A percentile compares a stretch with the other conserved stretches of the same genome.
These are phyloP conservation scores for Albula glossodonta DNA, from an alignment of 2,113 vertebrate species.

Conservation along the genomic window DNA sequence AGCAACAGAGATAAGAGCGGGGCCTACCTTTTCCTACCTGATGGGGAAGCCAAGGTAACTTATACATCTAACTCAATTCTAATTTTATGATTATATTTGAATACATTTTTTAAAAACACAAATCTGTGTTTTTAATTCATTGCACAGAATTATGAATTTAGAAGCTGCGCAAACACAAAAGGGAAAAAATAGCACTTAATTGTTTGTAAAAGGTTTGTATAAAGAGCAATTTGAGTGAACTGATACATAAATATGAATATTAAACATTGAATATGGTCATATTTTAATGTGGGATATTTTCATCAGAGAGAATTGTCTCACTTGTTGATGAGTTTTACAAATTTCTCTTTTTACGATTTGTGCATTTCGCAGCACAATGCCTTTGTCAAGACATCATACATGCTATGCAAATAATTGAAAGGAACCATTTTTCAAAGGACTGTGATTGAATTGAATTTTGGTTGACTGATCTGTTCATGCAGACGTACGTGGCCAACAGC, in stretches of 20 bases:
- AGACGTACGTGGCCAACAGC: slow-evolving; percentile 75
- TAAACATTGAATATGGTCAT: background rate
- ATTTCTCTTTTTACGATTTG: too few species aligned
- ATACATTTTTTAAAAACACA: too few species aligned
- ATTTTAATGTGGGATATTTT: background rate
- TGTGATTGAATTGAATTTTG: slow-evolving; percentile 14
- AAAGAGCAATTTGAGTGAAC: background rate
- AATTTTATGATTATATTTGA: too few species aligned
- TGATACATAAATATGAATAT: background rate
- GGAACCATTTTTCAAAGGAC: too few species aligned
- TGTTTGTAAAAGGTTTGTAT: background rate
- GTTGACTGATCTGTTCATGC: background rate
- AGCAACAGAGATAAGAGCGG: slow-evolving; percentile 85
- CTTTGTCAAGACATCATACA: too few species aligned
- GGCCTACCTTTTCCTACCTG: slow-evolving; percentile 89
- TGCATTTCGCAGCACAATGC: too few species aligned
- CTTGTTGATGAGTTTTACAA: too few species aligned
- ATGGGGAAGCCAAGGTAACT: slow-evolving; percentile 80
- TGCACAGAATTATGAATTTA: background rate
- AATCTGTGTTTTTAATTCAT: too few species aligned
- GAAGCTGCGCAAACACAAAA: background rate
- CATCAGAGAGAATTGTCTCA: too few species aligned
- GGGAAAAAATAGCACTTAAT: background rate
- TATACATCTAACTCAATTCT: background rate
- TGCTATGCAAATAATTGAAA: too few species aligned